Conservation (phyloP, 64 coral and sea anemone species). For the Pocillopora verrucosa region DNA sequence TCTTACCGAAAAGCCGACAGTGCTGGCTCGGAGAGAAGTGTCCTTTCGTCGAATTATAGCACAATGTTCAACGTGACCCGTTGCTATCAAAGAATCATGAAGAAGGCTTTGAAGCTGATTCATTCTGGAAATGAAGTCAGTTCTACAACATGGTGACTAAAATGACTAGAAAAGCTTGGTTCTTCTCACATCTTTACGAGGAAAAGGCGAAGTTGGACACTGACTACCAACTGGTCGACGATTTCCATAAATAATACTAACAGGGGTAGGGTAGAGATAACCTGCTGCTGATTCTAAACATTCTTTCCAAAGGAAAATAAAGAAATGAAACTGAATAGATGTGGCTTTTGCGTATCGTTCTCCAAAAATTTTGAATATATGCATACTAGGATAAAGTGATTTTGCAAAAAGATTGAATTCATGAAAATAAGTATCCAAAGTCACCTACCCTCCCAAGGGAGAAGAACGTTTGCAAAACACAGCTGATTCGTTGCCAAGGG, state of each 20-base stretch:
- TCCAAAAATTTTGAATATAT: not conserved
- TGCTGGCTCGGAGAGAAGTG: constrained; percentile 83
- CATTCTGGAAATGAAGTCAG: constrained; percentile 32
- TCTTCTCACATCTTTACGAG: not conserved
- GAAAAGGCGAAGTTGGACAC: not conserved
- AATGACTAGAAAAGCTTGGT: not conserved
- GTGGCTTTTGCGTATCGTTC: not conserved
- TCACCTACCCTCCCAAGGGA: not conserved
- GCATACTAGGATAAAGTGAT: not conserved
- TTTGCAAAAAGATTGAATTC: not conserved
- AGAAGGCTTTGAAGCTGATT: constrained; percentile 97
- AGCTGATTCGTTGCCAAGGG: constrained; percentile 39
- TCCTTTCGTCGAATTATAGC: constrained; percentile 98
- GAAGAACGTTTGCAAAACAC: not conserved
- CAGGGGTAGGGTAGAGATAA: not conserved
- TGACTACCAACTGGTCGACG: not conserved
- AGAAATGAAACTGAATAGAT: not conserved
- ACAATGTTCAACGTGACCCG: constrained; percentile 91
- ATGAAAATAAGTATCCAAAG: no score
- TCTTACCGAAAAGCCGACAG: constrained; percentile 92
- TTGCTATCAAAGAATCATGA: constrained; percentile 96
- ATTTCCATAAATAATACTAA: not conserved
- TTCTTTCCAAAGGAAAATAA: not conserved
- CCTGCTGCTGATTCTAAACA: not conserved
- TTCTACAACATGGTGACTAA: not conserved